Evolutionary conservation across 2,113 vertebrate genomes (phyloP).

Genomic region (Ceuthmochares aereus): DNA sequence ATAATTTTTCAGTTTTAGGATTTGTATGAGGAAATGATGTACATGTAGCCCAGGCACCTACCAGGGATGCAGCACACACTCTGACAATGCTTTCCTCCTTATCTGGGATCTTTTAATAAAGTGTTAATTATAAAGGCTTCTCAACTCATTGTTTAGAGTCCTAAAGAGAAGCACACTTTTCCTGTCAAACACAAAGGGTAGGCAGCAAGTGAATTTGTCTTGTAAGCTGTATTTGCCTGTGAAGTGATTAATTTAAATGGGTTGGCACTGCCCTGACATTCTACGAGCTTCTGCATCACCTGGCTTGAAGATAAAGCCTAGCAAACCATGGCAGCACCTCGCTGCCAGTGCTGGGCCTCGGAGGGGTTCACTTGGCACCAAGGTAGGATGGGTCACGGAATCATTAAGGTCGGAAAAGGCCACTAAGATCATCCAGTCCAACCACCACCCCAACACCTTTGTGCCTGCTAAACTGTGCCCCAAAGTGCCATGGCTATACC

Average conservation of each 20-base stretch:
- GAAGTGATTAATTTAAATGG: slow-evolving; percentile 10
- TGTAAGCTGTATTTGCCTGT: background rate
- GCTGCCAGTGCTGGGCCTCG: fast-evolving
- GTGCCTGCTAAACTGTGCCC: too few relatives aligned
- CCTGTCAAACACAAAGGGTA: background rate
- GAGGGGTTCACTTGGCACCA: background rate
- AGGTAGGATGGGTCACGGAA: background rate
- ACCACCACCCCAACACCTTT: too few relatives aligned
- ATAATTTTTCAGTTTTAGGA: background rate
- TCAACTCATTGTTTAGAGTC: slow-evolving; percentile 58
- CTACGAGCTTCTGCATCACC: fast-evolving
- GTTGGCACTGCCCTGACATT: background rate
- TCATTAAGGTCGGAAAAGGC: too few relatives aligned
- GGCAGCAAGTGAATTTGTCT: background rate
- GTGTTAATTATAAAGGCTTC: slow-evolving; percentile 60
- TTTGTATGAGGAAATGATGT: slow-evolving; percentile 41
- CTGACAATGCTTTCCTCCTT: slow-evolving; percentile 36
- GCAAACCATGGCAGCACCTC: background rate
- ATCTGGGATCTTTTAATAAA: slow-evolving; percentile 52
- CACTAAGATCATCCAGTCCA: too few relatives aligned
- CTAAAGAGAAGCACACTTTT: slow-evolving; percentile 7
- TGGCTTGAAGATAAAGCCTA: fast-evolving
- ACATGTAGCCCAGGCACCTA: background rate
- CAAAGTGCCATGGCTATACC: too few relatives aligned
- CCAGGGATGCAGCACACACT: fast-evolving